Conservation (phyloP, 2,797 vertebrate genomes). For the Tolypeutes matacus region DNA sequence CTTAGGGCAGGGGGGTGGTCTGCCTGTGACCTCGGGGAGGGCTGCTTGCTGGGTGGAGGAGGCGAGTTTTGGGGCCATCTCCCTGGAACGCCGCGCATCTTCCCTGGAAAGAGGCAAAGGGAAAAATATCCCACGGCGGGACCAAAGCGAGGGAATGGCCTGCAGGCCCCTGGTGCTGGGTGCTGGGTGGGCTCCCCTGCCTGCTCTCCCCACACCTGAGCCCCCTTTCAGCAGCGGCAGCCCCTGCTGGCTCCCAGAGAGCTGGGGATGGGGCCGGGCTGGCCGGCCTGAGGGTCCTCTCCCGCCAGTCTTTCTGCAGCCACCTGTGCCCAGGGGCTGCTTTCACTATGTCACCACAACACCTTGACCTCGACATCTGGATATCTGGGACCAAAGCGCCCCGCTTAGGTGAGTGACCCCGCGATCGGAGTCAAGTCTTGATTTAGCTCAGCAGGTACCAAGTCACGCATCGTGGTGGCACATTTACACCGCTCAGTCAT, state of each 20-base stretch:
- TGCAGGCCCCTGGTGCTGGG: not conserved
- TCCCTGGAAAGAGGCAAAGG: not conserved
- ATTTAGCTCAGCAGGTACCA: not conserved
- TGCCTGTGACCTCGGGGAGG: not conserved
- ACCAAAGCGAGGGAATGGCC: not conserved
- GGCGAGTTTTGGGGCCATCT: too few species aligned
- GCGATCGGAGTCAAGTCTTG: too few species aligned
- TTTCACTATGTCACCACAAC: not conserved
- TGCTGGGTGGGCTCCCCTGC: too few species aligned
- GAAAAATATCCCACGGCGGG: too few species aligned
- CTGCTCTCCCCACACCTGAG: too few species aligned
- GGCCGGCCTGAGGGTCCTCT: not conserved
- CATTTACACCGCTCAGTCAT: fast-evolving
- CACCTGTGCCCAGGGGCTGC: too few species aligned
- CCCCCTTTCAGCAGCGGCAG: not conserved
- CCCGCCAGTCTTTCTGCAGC: not conserved
- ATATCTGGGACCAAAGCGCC: not conserved
- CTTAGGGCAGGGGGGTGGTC: not conserved
- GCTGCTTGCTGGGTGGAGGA: too few species aligned
- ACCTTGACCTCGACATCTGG: not conserved
- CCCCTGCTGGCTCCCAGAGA: too few species aligned
- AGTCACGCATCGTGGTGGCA: not conserved
- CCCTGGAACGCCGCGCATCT: not conserved
- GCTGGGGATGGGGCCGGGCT: too few species aligned
- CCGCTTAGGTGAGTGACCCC: too few species aligned